Percentiles rank a stretch among this genome's conserved stretches.
Conservation (phyloP, 2,113 vertebrate species). For the Protobothrops mucrosquamatus region DNA sequence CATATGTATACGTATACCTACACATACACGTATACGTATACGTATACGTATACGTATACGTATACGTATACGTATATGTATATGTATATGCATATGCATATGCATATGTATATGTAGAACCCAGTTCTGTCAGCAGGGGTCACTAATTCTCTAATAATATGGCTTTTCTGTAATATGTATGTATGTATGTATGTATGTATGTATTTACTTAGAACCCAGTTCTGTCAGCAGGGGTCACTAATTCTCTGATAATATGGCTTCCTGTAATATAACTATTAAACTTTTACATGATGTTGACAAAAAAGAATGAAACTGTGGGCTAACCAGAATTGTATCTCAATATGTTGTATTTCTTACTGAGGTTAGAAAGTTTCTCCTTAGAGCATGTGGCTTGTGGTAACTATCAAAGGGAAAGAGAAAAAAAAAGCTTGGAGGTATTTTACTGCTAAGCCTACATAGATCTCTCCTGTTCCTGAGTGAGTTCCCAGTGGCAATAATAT, state of each 20-base stretch:
- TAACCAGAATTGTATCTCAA: neutral
- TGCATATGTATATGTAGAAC: neutral
- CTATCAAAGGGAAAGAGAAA: neutral
- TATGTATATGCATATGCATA: no score
- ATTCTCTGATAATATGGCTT: neutral
- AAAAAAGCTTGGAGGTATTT: neutral
- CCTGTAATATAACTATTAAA: neutral
- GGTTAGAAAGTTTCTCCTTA: neutral
- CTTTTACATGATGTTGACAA: neutral
- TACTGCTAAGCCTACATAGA: neutral
- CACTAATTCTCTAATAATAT: neutral
- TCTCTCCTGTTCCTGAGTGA: neutral
- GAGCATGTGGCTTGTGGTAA: neutral
- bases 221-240: conserved; percentile 17
- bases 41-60: no score
- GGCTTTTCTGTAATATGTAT: neutral
- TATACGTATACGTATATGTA: no score
- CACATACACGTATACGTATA: no score
- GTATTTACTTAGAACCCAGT: neutral
- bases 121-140: conserved; percentile 7
- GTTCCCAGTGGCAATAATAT: neutral
- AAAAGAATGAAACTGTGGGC: neutral
- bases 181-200: no score
- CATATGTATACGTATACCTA: no score
- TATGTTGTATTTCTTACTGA: neutral